These are phyloP conservation scores for Eolophus roseicapilla DNA, from an alignment of 2,113 vertebrate genomes.

Conservation along the genomic window DNA sequence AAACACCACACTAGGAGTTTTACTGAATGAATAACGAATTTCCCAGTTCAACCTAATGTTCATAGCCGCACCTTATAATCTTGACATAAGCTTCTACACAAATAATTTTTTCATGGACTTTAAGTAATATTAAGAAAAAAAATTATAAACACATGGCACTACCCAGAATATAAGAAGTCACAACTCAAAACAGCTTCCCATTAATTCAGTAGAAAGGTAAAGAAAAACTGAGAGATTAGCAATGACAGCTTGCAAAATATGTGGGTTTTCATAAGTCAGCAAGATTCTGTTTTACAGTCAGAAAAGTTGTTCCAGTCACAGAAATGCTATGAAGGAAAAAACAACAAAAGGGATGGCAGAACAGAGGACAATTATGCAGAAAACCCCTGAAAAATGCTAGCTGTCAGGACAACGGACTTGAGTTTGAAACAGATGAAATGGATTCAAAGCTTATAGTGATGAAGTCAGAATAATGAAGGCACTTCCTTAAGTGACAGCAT, in stretches of 20 bases:
- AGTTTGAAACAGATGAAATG: neutral
- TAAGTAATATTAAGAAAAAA: neutral
- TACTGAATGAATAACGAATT: conserved; percentile 14
- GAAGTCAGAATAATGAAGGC: neutral
- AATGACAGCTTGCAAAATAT: neutral
- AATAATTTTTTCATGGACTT: neutral
- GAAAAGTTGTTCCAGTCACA: neutral
- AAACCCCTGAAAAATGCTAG: neutral
- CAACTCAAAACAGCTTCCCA: neutral
- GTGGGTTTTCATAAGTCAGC: neutral
- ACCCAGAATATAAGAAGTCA: neutral
- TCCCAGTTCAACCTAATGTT: neutral
- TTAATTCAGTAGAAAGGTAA: neutral
- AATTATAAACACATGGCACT: neutral
- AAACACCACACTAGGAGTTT: neutral
- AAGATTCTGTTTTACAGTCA: neutral
- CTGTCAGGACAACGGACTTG: neutral
- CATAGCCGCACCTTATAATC: neutral
- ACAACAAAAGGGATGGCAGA: neutral
- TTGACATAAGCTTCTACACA: neutral
- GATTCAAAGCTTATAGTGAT: neutral
- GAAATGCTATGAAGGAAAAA: neutral
- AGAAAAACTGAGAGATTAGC: neutral
- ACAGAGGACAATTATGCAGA: neutral
- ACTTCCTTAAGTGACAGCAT: neutral